Base-by-base conservation (phyloP, 2,888 invertebrate species). In the Sepiola atlantica region DNA sequence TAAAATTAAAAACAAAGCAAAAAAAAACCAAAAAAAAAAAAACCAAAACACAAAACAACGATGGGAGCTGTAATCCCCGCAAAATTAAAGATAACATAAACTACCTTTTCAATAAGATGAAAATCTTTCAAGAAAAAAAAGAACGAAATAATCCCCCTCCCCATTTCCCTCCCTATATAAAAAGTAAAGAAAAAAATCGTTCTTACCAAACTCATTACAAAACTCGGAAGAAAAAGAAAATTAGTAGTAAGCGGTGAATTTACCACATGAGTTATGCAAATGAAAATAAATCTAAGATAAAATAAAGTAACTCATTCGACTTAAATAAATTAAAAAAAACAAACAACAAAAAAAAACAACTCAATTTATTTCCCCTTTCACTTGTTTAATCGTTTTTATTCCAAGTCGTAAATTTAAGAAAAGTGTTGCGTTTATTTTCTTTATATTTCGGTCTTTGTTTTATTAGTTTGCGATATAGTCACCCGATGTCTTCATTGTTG, bases 1-100 rank as follows among this genome's bases (percentile, higher is more conserved):
- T n/a, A n/a, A n/a, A n/a, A n/a, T n/a, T n/a, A n/a, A n/a, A n/a
- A n/a, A n/a, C n/a, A n/a, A n/a, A n/a, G n/a, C n/a, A n/a, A n/a
- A n/a, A n/a, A n/a, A n/a, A n/a, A n/a, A n/a, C n/a, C n/a, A n/a
- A n/a, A n/a, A n/a, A n/a, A n/a, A n/a, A n/a, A n/a, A n/a, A n/a
- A n/a, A n/a, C n/a, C n/a, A n/a, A n/a, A n/a, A n/a, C n/a, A 92
- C 57, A 55, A 32, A 55, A 35, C 24, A 61, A 32, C 32, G 35
- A 57, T 93, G 55, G 28, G 61, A 93, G n/a, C 20, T 8, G 45
- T 93, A 61, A 93, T 61, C 93, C 55, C 61, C 35, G 32, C 93
- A 32, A 61, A 93, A 61, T n/a, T 93, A 32, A 57, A 61, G 93
- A 93, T 61, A 93, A 35, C 55, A 93, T 57, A 93, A 93, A 55